Evolutionary conservation across 2,888 invertebrate genomes (phyloP).

Genomic region (Melinopterus prodromus): DNA sequence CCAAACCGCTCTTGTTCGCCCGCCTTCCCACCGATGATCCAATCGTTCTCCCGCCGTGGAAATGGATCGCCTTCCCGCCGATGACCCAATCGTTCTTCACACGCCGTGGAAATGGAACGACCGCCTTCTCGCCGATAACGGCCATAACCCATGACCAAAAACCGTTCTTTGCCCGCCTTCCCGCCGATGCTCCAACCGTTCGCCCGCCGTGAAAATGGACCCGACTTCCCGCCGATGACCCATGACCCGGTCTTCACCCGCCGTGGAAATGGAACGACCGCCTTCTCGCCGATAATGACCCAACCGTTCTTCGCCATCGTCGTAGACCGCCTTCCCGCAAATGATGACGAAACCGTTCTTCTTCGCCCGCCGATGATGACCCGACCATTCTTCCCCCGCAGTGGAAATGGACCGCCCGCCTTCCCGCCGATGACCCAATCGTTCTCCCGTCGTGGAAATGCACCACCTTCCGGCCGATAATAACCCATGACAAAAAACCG

Average conservation of each 20-base stretch:
- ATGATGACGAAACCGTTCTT: background rate
- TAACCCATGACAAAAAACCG: too few species aligned
- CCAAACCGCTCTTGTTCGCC: background rate
- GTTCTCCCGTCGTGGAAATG: background rate
- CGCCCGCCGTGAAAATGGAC: background rate
- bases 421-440: background rate
- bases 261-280: background rate
- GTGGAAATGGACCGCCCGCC: too few species aligned
- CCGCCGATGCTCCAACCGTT: background rate
- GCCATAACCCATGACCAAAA: too few species aligned
- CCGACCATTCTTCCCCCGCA: background rate
- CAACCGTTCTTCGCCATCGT: background rate
- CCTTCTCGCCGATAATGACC: background rate
- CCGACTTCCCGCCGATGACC: too few species aligned
- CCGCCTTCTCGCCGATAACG: background rate
- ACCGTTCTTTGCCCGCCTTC: background rate
- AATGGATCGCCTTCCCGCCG: background rate
- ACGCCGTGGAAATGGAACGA: background rate
- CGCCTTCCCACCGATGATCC: too few species aligned
- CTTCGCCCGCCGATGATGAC: background rate
- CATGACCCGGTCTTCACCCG: background rate
- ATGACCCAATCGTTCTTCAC: background rate
- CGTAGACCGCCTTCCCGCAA: background rate
- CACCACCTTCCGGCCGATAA: too few species aligned
- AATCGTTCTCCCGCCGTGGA: background rate